A percentile compares a stretch with the other conserved stretches of the same genome.
phyloP scores from a whole-genome alignment of 2,113 vertebrate species.

The Aleadryas rufinucha region DNA sequence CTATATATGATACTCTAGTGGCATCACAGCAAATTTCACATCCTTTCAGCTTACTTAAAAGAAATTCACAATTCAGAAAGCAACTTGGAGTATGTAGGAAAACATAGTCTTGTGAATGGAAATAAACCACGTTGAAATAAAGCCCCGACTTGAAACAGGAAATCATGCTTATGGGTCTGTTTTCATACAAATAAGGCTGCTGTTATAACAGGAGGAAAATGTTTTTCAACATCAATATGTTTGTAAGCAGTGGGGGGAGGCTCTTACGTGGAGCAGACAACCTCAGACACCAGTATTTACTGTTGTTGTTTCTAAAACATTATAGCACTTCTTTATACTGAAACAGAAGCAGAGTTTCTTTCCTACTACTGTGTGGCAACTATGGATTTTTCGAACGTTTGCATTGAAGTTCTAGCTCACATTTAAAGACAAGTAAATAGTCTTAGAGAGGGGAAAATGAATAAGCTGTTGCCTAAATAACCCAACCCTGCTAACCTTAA shows the following conservation, averaged over 20 bases:
- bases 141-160: neutral
- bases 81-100: neutral
- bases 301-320: neutral
- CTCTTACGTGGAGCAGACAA: neutral
- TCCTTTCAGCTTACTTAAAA: neutral
- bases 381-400: neutral
- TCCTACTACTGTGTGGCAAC: neutral
- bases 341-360: neutral
- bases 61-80: neutral
- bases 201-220: neutral
- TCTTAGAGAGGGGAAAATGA: neutral
- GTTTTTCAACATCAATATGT: neutral
- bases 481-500: accelerated
- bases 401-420: neutral
- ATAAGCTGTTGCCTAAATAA: neutral
- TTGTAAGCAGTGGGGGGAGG: neutral
- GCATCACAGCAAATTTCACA: neutral
- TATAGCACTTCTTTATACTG: neutral
- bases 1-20: neutral
- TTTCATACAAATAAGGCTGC: neutral
- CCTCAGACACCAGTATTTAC: neutral
- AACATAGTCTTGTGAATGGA: neutral
- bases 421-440: neutral
- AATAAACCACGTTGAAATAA: neutral
- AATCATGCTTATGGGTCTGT: neutral